Evolutionary conservation across 2,888 invertebrate genomes (phyloP).

Genomic region (Trichacis sp.): DNA sequence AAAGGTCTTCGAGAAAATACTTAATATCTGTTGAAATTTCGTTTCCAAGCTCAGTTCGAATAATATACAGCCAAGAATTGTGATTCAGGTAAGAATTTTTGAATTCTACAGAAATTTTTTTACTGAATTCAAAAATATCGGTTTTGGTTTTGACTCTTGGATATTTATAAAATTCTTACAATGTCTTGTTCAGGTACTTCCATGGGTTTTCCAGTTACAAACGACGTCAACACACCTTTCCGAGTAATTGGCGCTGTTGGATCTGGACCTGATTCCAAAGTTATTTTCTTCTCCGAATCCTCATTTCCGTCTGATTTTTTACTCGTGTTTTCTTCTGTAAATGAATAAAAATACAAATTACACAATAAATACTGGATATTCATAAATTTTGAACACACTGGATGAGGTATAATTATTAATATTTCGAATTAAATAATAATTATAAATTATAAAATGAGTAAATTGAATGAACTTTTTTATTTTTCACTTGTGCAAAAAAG

Average conservation of each 20-base stretch:
- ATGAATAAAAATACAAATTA: background rate
- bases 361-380: no score
- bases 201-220: slow-evolving; percentile 85
- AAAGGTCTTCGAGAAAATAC: no score
- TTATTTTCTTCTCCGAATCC: slow-evolving; percentile 58
- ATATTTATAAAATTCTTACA: slow-evolving; percentile 71
- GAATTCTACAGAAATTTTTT: background rate
- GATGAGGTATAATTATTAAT: no score
- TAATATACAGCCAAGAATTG: no score
- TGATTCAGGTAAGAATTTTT: no score
- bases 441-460: background rate
- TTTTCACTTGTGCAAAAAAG: no score
- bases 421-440: background rate
- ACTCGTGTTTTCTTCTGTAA: slow-evolving; percentile 54
- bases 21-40: no score
- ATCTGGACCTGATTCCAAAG: slow-evolving; percentile 72
- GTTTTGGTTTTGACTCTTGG: slow-evolving; percentile 53
- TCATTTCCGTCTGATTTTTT: slow-evolving; percentile 61
- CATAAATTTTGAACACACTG: no score
- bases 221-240: slow-evolving; percentile 84
- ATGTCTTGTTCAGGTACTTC: slow-evolving; percentile 88
- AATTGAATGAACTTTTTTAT: background rate
- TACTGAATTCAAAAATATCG: slow-evolving; percentile 42
- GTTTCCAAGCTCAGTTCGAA: no score
- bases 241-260: slow-evolving; percentile 84